phyloP scores from a whole-genome alignment of 2,888 invertebrate species.

The Acanthopleura granulata region DNA sequence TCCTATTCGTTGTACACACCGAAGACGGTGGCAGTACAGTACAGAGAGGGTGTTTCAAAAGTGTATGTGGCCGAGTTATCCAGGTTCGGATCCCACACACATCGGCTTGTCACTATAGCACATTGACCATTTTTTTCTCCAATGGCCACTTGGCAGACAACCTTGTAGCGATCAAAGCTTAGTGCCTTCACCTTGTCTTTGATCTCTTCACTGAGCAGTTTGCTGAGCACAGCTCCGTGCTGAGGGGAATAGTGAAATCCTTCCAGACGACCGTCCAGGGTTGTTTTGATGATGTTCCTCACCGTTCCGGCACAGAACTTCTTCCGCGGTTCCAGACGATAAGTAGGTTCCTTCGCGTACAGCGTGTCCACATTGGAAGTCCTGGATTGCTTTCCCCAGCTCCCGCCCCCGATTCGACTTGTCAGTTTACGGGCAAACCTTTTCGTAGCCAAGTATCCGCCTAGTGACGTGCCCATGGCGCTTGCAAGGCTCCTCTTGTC shows the following conservation, averaged over 20 bases:
- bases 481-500: background rate
- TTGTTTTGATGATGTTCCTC: constrained; percentile 34
- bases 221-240: constrained; percentile 42
- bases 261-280: constrained; percentile 39
- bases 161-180: constrained; percentile 54
- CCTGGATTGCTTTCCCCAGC: constrained; percentile 28
- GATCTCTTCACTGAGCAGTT: constrained; percentile 49
- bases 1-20: constrained; percentile 48
- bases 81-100: constrained; percentile 46
- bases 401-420: constrained; percentile 21
- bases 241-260: constrained; percentile 46
- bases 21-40: constrained; percentile 51
- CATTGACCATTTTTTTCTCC: constrained; percentile 50
- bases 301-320: constrained; percentile 40
- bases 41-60: constrained; percentile 41
- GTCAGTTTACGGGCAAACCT: constrained; percentile 14
- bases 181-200: constrained; percentile 50
- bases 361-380: constrained; percentile 28
- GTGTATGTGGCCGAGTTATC: constrained; percentile 50
- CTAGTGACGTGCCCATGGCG: constrained; percentile 4
- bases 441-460: constrained; percentile 7
- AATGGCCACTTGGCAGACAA: constrained; percentile 44
- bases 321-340: constrained; percentile 50
- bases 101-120: constrained; percentile 40
- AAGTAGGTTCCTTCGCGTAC: constrained; percentile 48